phyloP scores from a whole-genome alignment of 2,888 invertebrate genomes.

The Xiphydria camelus region DNA sequence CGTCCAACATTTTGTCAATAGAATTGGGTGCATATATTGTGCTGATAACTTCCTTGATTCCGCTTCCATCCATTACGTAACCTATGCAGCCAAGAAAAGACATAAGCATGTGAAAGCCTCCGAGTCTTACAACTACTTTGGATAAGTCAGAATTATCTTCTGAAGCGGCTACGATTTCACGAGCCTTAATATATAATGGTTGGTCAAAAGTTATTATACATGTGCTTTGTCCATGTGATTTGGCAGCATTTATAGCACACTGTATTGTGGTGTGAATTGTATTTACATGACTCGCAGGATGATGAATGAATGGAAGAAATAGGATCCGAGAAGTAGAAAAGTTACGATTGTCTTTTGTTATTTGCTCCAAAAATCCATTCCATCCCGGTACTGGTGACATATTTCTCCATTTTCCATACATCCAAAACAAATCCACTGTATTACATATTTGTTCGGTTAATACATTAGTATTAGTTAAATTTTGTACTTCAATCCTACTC shows the following conservation, averaged over 20 bases:
- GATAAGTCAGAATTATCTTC: conserved; percentile 24
- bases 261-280: conserved; percentile 31
- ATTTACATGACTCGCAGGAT: conserved; percentile 21
- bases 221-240: conserved; percentile 27
- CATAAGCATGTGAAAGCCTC: conserved; percentile 10
- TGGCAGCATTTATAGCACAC: conserved; percentile 24
- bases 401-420: conserved; percentile 40
- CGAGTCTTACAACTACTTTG: conserved; percentile 32
- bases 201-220: no score
- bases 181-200: no score
- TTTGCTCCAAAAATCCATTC: conserved; percentile 42
- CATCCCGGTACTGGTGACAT: conserved; percentile 38
- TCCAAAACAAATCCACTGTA: conserved; percentile 30
- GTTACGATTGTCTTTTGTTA: conserved; percentile 32
- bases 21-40: conserved; percentile 9
- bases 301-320: no score
- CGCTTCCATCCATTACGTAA: conserved; percentile 12
- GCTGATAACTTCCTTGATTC: conserved; percentile 6
- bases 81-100: conserved; percentile 12
- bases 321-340: conserved; percentile 28
- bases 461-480: conserved; percentile 29
- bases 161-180: no score
- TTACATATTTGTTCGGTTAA: conserved; percentile 24
- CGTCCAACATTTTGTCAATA: conserved; percentile 11
- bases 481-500: conserved; percentile 31